Evolutionary conservation across 1,140 invertebrate species (phyloP).

Genomic region (Gonioctena quinquepunctata): DNA sequence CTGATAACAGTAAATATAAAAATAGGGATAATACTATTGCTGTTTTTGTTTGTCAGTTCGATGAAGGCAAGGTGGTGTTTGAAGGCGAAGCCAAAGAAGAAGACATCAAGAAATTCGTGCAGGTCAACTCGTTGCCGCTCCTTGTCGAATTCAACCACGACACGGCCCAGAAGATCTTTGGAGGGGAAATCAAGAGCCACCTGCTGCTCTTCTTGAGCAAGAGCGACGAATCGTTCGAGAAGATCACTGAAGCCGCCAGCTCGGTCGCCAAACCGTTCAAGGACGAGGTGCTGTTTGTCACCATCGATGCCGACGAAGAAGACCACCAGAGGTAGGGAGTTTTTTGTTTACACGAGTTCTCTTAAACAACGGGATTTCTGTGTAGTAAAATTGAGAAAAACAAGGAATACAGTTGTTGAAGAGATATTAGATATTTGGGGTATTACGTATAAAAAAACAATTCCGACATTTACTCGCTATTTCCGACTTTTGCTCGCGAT

Average conservation of each 20-base stretch:
- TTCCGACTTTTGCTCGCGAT: too few relatives aligned
- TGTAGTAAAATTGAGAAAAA: too few relatives aligned
- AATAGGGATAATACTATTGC: too few relatives aligned
- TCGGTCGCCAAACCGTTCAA: conserved; percentile 87
- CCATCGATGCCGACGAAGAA: conserved; percentile 92
- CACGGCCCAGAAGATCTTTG: conserved; percentile 97
- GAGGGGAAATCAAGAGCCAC: conserved; percentile 96
- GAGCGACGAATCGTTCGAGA: conserved; percentile 77
- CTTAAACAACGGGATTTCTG: too few relatives aligned
- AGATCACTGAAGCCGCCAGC: conserved; percentile 70
- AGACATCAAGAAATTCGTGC: conserved; percentile 82
- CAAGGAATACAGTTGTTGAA: too few relatives aligned
- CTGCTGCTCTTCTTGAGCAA: conserved; percentile 94
- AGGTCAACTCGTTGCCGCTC: conserved; percentile 83
- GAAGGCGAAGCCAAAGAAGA: conserved; percentile 72
- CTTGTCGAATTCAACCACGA: conserved; percentile 98
- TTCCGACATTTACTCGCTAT: too few relatives aligned
- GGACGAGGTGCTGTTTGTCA: conserved; percentile 92
- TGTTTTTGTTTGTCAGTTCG: conserved; percentile 72
- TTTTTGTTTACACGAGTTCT: too few relatives aligned
- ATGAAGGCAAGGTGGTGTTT: conserved; percentile 85
- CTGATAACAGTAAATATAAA: too few relatives aligned
- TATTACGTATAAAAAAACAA: too few relatives aligned
- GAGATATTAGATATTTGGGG: too few relatives aligned
- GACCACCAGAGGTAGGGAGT: conserved; percentile 89